Percentiles rank a stretch among this genome's conserved stretches.
These are phyloP conservation scores for Xestoiulus laeticollis DNA, from an alignment of 2,888 invertebrate species.

Conservation along the genomic window DNA sequence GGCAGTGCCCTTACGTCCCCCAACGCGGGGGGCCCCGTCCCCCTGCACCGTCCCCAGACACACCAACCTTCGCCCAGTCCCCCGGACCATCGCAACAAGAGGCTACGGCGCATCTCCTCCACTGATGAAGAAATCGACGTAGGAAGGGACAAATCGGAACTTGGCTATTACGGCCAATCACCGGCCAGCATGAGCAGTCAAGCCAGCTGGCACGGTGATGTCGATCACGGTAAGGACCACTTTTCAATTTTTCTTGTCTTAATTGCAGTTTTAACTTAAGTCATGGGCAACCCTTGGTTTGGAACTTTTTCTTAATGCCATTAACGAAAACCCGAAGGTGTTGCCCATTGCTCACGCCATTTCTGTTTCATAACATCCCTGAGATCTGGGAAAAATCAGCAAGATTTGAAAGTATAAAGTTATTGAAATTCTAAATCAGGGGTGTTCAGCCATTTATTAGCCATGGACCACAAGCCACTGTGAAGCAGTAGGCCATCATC, in stretches of 20 bases:
- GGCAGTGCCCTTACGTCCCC: conserved; percentile 55
- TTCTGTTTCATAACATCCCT: neutral
- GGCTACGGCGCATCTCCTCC: conserved; percentile 68
- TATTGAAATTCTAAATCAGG: neutral
- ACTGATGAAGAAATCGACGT: conserved; percentile 69
- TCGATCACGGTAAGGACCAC: conserved; percentile 65
- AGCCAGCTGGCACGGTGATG: conserved; percentile 68
- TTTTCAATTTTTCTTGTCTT: neutral
- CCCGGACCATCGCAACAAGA: conserved; percentile 68
- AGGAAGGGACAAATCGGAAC: conserved; percentile 65
- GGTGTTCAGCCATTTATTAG: no score
- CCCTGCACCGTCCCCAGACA: conserved; percentile 42
- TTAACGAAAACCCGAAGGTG: no score
- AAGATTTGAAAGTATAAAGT: neutral
- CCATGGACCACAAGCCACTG: no score
- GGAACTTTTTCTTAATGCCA: neutral
- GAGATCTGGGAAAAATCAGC: neutral
- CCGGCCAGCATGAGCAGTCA: conserved; percentile 67
- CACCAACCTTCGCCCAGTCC: conserved; percentile 63
- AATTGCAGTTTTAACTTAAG: no score
- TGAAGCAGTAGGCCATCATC: no score
- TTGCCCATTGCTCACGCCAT: neutral
- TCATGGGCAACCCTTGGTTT: neutral
- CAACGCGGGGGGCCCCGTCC: conserved; percentile 48
- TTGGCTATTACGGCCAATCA: conserved; percentile 68